Evolutionary conservation across 2,888 invertebrate genomes (phyloP).

Genomic region (Lepidochitona cinerea): DNA sequence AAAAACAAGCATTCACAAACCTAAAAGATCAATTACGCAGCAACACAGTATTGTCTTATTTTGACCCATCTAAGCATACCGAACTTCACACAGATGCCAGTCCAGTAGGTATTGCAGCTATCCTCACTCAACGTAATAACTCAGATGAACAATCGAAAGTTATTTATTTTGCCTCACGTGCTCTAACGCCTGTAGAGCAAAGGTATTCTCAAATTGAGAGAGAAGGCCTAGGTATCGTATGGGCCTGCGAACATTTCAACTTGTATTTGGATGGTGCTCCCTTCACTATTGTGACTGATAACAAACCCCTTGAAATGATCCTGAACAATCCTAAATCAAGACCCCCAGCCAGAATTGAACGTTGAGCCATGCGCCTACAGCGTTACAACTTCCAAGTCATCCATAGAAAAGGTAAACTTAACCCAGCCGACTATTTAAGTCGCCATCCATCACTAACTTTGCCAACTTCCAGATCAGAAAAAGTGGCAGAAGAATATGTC

Average conservation of each 20-base stretch:
- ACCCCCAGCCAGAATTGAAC: too few species aligned
- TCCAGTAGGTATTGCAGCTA: constrained; percentile 24
- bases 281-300: too few species aligned
- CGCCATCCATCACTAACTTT: too few species aligned
- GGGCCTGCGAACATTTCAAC: constrained; percentile 32
- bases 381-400: too few species aligned
- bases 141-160: neutral
- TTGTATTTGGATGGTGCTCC: constrained; percentile 30
- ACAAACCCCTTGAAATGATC: too few species aligned
- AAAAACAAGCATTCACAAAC: neutral
- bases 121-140: constrained; percentile 11
- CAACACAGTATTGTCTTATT: constrained; percentile 22
- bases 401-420: too few species aligned
- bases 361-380: too few species aligned
- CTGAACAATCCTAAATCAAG: too few species aligned
- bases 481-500: too few species aligned
- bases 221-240: constrained; percentile 27
- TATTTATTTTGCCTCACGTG: constrained; percentile 3
- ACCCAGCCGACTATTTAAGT: too few species aligned
- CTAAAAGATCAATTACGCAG: constrained; percentile 6
- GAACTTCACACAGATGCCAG: constrained; percentile 20
- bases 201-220: constrained; percentile 27
- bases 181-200: constrained; percentile 10
- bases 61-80: constrained; percentile 4
- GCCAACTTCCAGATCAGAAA: too few species aligned